Percentiles rank a stretch among this genome's conserved stretches.
Evolutionary conservation across 2,113 vertebrate genomes (phyloP).

Genomic region (Enhydra lutris): DNA sequence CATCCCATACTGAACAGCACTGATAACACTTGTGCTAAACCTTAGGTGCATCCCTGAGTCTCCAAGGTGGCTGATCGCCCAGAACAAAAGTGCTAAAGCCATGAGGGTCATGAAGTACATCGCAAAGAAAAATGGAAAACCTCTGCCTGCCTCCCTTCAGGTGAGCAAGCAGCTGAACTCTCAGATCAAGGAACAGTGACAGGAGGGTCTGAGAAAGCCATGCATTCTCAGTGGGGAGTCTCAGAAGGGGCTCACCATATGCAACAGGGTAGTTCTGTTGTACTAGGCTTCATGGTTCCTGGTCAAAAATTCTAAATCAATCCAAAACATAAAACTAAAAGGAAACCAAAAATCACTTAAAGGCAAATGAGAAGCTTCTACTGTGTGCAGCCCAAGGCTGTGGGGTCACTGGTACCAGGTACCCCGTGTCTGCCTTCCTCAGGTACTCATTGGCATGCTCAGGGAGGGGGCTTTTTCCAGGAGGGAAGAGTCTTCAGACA

Average conservation of each 20-base stretch:
- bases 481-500: background rate
- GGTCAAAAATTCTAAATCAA: background rate
- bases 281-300: background rate
- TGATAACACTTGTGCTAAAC: background rate
- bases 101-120: slow-evolving; percentile 80
- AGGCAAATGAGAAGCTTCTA: background rate
- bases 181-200: background rate
- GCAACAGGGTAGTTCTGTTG: background rate
- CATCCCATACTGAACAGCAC: background rate
- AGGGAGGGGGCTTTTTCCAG: no score
- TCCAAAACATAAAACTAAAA: background rate
- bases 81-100: slow-evolving; percentile 81
- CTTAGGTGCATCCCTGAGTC: slow-evolving; percentile 85
- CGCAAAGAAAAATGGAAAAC: slow-evolving; percentile 82
- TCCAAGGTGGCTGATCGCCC: slow-evolving; percentile 86
- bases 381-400: background rate
- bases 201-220: fast-evolving
- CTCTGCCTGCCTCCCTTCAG: slow-evolving; percentile 77
- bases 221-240: fast-evolving
- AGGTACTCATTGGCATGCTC: fast-evolving
- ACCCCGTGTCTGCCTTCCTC: fast-evolving
- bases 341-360: background rate
- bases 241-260: fast-evolving
- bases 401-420: fast-evolving
- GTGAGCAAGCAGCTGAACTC: slow-evolving; percentile 57